A percentile compares a stretch with the other conserved stretches of the same genome.
Evolutionary conservation across 2,888 invertebrate genomes (phyloP).

Genomic region (Boloria euphrosyne): DNA sequence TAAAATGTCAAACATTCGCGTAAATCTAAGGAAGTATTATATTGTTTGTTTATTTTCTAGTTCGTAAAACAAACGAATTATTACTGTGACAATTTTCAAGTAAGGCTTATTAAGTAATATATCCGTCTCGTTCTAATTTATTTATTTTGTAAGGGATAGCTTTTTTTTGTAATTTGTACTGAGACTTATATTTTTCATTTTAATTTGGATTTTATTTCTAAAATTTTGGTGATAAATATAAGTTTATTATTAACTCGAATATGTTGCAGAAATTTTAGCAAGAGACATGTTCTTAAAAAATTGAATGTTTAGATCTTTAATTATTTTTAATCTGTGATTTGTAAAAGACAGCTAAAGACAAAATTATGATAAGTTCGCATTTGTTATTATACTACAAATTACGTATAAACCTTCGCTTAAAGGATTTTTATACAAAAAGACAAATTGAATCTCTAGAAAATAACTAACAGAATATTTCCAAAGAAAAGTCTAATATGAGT

Average conservation of each 20-base stretch:
- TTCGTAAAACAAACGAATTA: no score
- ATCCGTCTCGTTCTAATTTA: slow-evolving; percentile 3
- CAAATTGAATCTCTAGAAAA: no score
- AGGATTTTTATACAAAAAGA: no score
- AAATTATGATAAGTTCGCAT: background rate
- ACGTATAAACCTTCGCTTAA: no score
- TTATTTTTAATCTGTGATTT: slow-evolving; percentile 25
- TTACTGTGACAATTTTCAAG: no score
- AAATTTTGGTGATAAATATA: no score
- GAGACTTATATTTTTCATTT: background rate
- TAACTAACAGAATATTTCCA: no score
- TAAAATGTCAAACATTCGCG: no score
- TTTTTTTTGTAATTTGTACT: background rate
- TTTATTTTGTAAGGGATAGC: background rate
- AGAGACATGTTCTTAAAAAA: no score
- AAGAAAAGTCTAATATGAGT: no score
- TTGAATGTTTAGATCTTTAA: background rate
- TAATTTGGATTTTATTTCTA: background rate
- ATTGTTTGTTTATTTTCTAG: background rate
- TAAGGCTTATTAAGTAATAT: background rate
- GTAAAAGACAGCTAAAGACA: slow-evolving; percentile 23
- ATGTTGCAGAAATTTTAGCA: no score
- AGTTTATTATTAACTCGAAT: no score
- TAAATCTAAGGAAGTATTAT: background rate
- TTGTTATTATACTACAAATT: background rate